A percentile compares a stretch with the other conserved stretches of the same genome.
Evolutionary conservation across 2,797 vertebrate genomes (phyloP).

Genomic region (Alca torda): DNA sequence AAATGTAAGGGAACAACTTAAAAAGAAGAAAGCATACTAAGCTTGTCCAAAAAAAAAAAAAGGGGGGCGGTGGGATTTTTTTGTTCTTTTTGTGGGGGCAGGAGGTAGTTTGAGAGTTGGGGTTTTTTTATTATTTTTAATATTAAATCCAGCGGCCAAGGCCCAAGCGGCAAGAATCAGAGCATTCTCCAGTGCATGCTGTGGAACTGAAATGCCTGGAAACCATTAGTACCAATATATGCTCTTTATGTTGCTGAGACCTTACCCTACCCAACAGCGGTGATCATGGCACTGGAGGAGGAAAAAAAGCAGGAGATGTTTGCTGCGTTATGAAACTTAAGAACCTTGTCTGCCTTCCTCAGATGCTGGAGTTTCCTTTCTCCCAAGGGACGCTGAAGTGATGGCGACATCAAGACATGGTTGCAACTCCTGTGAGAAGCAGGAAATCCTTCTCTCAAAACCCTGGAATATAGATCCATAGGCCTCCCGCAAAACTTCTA

Average conservation of each 20-base stretch:
- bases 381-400: neutral
- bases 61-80: accelerated
- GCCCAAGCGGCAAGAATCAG: neutral
- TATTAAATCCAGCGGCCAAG: neutral
- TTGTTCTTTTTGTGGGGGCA: neutral
- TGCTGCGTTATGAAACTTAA: neutral
- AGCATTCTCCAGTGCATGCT: neutral
- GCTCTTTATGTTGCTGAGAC: neutral
- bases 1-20: neutral
- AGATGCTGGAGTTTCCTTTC: neutral
- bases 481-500: neutral
- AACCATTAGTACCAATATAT: neutral
- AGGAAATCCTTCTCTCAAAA: neutral
- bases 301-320: neutral
- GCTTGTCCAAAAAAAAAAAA: neutral
- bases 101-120: neutral
- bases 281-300: no score
- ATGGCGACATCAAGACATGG: neutral
- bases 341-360: neutral
- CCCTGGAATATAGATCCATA: neutral
- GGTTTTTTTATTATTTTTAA: neutral
- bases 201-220: neutral
- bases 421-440: neutral
- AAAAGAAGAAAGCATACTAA: neutral
- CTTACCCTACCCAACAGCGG: neutral